phyloP scores from a whole-genome alignment of 92 coral and sea anemone species.

The Siderastrea siderea region DNA sequence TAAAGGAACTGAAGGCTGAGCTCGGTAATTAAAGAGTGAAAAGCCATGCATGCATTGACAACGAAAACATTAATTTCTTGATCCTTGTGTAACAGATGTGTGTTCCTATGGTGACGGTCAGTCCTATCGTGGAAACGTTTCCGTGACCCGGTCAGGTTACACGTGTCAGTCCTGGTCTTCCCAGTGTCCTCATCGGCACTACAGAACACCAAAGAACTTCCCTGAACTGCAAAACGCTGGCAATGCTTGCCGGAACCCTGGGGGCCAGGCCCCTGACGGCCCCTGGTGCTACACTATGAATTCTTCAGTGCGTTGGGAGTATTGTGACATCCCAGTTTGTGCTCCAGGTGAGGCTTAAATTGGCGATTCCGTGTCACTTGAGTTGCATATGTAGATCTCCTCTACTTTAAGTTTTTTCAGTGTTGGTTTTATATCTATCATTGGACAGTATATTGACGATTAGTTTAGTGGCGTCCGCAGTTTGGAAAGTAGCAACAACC shows the following conservation, averaged over 20 bases:
- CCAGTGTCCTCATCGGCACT: conserved; percentile 86
- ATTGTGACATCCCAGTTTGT: conserved; percentile 36
- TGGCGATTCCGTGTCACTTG: too few species aligned
- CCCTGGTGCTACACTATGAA: conserved; percentile 84
- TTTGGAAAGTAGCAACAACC: too few species aligned
- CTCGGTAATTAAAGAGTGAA: too few species aligned
- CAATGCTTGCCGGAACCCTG: conserved; percentile 88
- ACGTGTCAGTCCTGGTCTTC: conserved; percentile 80
- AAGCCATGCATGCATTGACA: too few species aligned
- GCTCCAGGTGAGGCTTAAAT: background rate
- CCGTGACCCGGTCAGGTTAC: conserved; percentile 73
- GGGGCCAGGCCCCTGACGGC: conserved; percentile 80
- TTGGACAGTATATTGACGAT: too few species aligned
- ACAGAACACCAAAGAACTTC: conserved; percentile 50
- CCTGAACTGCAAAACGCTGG: conserved; percentile 70
- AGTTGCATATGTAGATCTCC: too few species aligned
- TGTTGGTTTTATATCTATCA: too few species aligned
- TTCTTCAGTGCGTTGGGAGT: conserved; percentile 73
- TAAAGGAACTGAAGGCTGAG: too few species aligned
- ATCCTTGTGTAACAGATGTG: background rate
- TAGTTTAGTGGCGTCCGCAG: too few species aligned
- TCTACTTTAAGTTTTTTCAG: too few species aligned
- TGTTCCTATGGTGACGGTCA: conserved; percentile 83
- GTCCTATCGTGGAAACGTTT: conserved; percentile 78
- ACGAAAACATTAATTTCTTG: too few species aligned